phyloP scores from a whole-genome alignment of 1,140 invertebrate genomes.

The Pseudomyrmex sp. region DNA sequence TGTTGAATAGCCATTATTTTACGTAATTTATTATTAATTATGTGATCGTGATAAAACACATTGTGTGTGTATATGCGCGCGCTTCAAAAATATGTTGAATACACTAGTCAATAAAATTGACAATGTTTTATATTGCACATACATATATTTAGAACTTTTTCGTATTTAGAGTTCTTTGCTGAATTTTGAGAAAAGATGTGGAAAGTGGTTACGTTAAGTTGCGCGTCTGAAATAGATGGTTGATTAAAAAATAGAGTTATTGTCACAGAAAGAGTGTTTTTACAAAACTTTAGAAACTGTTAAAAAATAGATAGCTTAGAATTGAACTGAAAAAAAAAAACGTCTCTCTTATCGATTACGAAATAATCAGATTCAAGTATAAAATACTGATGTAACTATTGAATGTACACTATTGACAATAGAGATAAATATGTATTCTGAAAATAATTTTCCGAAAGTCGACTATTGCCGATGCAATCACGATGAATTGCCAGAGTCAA shows the following conservation, averaged over 20 bases:
- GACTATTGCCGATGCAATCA: conserved; percentile 52
- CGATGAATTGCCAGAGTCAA: conserved; percentile 2
- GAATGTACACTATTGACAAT: neutral
- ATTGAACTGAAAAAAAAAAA: neutral
- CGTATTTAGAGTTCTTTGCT: no score
- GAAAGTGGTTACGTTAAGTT: conserved; percentile 1
- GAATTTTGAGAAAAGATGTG: neutral
- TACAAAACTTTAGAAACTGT: no score
- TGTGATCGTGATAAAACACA: neutral
- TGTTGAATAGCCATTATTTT: neutral
- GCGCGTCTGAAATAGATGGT: neutral
- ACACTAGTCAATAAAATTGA: no score
- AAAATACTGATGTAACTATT: neutral
- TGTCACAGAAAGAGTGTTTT: no score
- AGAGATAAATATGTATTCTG: neutral
- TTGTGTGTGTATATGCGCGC: neutral
- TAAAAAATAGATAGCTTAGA: no score
- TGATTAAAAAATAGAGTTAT: conserved; percentile 10
- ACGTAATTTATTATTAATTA: neutral
- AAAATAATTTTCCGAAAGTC: conserved; percentile 30
- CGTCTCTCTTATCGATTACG: neutral
- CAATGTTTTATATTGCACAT: no score
- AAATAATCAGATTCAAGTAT: neutral
- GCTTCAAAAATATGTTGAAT: no score
- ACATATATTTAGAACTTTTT: no score